Conservation (phyloP, 2,113 vertebrate genomes). For the Podilymbus podiceps region DNA sequence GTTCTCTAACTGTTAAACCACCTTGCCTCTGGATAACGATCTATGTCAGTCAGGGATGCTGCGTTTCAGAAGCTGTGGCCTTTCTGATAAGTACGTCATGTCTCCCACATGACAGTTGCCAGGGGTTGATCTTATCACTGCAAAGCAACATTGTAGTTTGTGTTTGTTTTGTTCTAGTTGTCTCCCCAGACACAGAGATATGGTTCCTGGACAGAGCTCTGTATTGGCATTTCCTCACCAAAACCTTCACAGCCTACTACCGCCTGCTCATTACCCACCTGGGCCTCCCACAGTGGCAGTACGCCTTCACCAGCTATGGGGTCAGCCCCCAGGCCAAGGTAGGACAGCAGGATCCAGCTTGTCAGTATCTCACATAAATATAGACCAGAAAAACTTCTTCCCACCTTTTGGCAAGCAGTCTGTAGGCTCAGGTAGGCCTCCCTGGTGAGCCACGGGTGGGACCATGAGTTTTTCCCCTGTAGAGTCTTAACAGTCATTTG, state of each 20-base stretch:
- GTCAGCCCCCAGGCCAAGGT: constrained; percentile 94
- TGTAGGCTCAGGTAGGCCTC: neutral
- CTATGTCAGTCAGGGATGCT: neutral
- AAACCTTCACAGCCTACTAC: constrained; percentile 92
- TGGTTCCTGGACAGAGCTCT: constrained; percentile 95
- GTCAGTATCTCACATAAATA: neutral
- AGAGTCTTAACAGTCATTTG: neutral
- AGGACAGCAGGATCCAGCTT: neutral
- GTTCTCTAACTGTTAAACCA: neutral
- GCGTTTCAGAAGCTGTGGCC: neutral
- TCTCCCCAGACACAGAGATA: constrained; percentile 84
- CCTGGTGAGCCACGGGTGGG: neutral
- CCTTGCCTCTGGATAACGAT: neutral
- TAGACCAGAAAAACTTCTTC: neutral
- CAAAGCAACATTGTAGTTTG: neutral
- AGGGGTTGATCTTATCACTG: neutral
- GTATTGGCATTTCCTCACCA: constrained; percentile 91
- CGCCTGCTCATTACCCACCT: constrained; percentile 92
- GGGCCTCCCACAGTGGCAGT: constrained; percentile 96
- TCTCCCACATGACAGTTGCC: neutral
- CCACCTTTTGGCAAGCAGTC: neutral
- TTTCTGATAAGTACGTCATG: neutral
- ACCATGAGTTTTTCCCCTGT: neutral
- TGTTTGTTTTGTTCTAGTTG: constrained; percentile 68
- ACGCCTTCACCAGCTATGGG: constrained; percentile 90